Evolutionary conservation across 2,797 vertebrate species (phyloP), one percentile per base, ranked within the genome.

Genomic region (Macropus fuliginosus): DNA sequence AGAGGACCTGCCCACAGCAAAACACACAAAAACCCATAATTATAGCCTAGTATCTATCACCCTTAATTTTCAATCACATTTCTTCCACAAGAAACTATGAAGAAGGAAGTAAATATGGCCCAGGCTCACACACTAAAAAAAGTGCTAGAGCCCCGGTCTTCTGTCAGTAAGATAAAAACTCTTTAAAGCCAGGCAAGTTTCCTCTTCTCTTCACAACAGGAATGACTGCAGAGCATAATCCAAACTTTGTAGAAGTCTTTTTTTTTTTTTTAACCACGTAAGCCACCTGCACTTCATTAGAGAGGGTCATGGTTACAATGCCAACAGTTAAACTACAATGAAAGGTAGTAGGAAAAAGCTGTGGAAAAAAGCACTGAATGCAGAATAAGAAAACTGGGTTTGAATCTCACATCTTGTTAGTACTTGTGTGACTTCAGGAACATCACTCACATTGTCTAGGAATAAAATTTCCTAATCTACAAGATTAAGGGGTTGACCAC

Each of bases 191-290:
- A 10, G 40, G 46, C 66, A 46, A 3, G 16, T 81, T 74, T 27
- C 74, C 74, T 46, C 9, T 81, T 81, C 66, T 40, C 66, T 74
- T 74, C 40, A 40, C n/a, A 40, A 1, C 16, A 81, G 9, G 40
- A 18, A 12, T 31, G 31, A 66, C 8, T 81, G 18, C 40, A 81
- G 74, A 46, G 31, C 1, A 91, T 50, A 3, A 40, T 46, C 18
- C 40, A 28, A 4, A 87, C 93, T 95, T 95, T 91, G 5, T 91
- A 92, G 91, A 28, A 56, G 90, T 96, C 91, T 93, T 87, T 56
- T 92, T 52, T 52, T 52, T 52, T 52, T 52, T 52, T 52, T 52
- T 52, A 52, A 96, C 55, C 31, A 96, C 93, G 90, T 55, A 6
- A 91, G 94, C 18, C 55, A 28, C 12, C 66, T 54, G 95, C 2